Evolutionary conservation across 2,888 invertebrate genomes (phyloP).

Genomic region (Macropis europaea): DNA sequence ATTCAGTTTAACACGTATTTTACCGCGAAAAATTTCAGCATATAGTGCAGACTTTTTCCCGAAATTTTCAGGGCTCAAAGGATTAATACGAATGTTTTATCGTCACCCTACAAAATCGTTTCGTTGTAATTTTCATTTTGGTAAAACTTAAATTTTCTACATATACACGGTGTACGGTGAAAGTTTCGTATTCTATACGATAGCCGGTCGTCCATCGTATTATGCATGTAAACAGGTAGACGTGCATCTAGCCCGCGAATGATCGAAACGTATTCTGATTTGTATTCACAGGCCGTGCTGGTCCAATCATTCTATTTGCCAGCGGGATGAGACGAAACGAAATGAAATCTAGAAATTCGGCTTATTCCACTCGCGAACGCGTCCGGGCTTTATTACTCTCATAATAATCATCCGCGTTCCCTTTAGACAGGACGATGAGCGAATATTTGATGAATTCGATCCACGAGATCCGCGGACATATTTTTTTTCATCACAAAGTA

Average conservation of each 20-base stretch:
- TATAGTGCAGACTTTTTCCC: too few relatives aligned
- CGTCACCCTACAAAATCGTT: too few relatives aligned
- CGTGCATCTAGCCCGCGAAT: conserved; percentile 39
- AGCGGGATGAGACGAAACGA: conserved; percentile 57
- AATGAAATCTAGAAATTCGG: conserved; percentile 63
- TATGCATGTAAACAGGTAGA: conserved; percentile 34
- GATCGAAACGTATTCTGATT: conserved; percentile 57
- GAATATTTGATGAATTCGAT: conserved; percentile 38
- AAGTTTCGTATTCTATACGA: conserved; percentile 7
- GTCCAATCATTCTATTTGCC: conserved; percentile 60
- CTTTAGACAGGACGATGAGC: conserved; percentile 28
- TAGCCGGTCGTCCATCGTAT: conserved; percentile 3
- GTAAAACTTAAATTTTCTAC: background rate
- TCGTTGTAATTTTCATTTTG: too few relatives aligned
- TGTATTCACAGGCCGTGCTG: conserved; percentile 52
- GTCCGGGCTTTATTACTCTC: conserved; percentile 62
- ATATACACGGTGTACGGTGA: background rate
- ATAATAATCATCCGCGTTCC: conserved; percentile 50
- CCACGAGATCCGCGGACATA: background rate
- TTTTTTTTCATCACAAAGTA: background rate
- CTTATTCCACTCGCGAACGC: conserved; percentile 54
- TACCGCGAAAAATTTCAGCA: too few relatives aligned
- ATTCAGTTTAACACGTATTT: too few relatives aligned
- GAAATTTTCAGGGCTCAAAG: too few relatives aligned
- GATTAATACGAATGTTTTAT: too few relatives aligned